Evolutionary conservation across 2,797 vertebrate genomes (phyloP), one percentile per base, ranked within the genome.

Genomic region (Rhynchonycteris naso): DNA sequence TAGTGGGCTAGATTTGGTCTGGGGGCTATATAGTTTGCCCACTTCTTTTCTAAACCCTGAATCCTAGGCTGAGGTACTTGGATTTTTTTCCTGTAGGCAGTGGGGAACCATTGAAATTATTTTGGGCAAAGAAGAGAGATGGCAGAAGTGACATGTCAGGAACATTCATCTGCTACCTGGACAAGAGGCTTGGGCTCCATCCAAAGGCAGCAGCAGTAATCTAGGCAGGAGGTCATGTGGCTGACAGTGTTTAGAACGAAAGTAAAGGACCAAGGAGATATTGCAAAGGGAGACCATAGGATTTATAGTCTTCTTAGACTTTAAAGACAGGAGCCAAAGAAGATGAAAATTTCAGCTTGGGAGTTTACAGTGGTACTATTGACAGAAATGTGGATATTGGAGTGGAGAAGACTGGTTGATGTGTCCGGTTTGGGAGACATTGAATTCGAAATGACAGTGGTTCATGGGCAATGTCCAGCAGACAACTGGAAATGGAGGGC

Each of bases 281-380:
- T 11, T 83, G 82, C 33, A 71, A 88, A 90, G 56, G n/a, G 35
- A 47, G 47, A 63, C 54, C 1, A 2, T 28, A 43, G 38, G 33
- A 61, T 56, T 87, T 91, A 2, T 30, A 72, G 68, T 47, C 43
- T 81, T 88, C 22, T 76, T 91, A 89, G 93, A 80, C 78, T 90
- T 72, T 38, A 59, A 86, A 90, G 79, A 78, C 6, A 87, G 80
- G 88, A 87, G 26, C 88, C 85, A 78, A 88, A 95, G 85, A 90
- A 86, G 69, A 30, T 38, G n/a, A 80, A 83, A 89, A 8, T 86
- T 83, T 82, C n/a, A 74, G 75, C 52, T 82, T 87, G 61, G 33
- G 68, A 61, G 26, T 93, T 93, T 76, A 76, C 26, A 52, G 0
- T 8, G 54, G 33, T 78, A 14, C 68, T 47, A 4, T 24, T 87